Percentiles rank a stretch among this genome's conserved stretches.
phyloP scores from a whole-genome alignment of 2,888 invertebrate genomes.

The Drymonia ruficornis region DNA sequence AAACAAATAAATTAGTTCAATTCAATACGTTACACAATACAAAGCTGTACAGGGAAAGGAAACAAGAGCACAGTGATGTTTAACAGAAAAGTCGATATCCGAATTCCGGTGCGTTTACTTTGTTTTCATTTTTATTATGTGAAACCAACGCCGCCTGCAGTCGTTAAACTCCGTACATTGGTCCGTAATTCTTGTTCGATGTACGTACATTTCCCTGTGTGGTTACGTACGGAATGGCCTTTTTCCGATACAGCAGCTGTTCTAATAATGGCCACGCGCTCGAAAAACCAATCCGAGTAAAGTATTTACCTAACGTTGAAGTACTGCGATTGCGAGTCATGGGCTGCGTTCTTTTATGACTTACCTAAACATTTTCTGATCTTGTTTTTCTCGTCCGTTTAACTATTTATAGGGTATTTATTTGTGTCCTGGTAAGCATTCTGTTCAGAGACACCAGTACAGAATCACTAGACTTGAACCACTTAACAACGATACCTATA shows the following conservation, averaged over 20 bases:
- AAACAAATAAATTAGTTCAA: not conserved
- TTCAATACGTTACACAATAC: not conserved
- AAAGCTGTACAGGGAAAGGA: conserved; percentile 20
- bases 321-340: not conserved
- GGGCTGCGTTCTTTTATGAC: not conserved
- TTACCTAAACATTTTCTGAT: too few species aligned
- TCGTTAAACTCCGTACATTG: conserved; percentile 37
- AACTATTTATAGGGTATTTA: too few species aligned
- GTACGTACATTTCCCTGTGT: conserved; percentile 10
- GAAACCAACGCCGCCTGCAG: conserved; percentile 32
- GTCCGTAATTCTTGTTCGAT: conserved; percentile 24
- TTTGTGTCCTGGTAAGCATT: too few species aligned
- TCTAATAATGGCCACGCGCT: not conserved
- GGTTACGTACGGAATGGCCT: not conserved
- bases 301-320: not conserved
- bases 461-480: too few species aligned
- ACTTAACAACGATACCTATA: too few species aligned
- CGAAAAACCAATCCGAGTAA: not conserved
- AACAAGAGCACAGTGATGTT: conserved; percentile 21
- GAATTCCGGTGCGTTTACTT: conserved; percentile 38
- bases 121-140: conserved; percentile 42
- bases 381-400: too few species aligned
- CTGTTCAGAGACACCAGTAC: too few species aligned
- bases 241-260: not conserved
- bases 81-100: conserved; percentile 25